A percentile compares a stretch with the other conserved stretches of the same genome.
phyloP scores from a whole-genome alignment of 2,113 vertebrate species.

The Pluvialis apricaria region DNA sequence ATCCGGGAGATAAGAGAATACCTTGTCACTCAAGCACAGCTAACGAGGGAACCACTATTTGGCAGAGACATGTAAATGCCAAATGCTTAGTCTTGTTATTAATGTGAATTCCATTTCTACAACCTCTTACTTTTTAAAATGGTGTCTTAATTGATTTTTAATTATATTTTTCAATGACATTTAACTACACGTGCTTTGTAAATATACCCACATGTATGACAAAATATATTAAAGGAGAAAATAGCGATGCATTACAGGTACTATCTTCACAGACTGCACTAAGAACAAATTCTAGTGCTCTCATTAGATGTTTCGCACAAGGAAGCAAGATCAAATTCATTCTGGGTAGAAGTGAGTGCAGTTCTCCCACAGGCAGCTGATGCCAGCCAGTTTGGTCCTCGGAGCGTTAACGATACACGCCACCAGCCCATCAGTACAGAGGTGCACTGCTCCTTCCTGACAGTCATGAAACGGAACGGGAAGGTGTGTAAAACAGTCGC shows the following conservation, averaged over 20 bases:
- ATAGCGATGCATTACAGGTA: background rate
- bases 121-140: conserved; percentile 36
- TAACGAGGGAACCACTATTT: conserved; percentile 30
- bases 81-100: conserved; percentile 21
- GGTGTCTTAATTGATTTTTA: conserved; percentile 56
- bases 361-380: background rate
- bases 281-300: background rate
- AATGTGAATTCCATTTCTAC: conserved; percentile 57
- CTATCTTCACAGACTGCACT: background rate
- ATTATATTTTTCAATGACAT: conserved; percentile 41
- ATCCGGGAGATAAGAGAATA: conserved; percentile 3
- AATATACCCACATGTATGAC: background rate
- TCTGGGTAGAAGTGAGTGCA: background rate
- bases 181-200: conserved; percentile 14
- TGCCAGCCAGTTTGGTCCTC: background rate
- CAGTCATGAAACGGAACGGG: background rate
- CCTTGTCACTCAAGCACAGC: conserved; percentile 45
- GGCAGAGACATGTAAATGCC: conserved; percentile 36
- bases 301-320: background rate
- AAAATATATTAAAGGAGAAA: conserved; percentile 3
- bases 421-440: background rate
- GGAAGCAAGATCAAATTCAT: background rate
- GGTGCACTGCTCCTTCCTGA: background rate
- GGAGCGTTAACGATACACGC: background rate
- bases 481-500: background rate